A percentile compares a stretch with the other conserved stretches of the same genome.
Evolutionary conservation across 2,113 vertebrate species (phyloP).

Genomic region (Callipepla squamata): DNA sequence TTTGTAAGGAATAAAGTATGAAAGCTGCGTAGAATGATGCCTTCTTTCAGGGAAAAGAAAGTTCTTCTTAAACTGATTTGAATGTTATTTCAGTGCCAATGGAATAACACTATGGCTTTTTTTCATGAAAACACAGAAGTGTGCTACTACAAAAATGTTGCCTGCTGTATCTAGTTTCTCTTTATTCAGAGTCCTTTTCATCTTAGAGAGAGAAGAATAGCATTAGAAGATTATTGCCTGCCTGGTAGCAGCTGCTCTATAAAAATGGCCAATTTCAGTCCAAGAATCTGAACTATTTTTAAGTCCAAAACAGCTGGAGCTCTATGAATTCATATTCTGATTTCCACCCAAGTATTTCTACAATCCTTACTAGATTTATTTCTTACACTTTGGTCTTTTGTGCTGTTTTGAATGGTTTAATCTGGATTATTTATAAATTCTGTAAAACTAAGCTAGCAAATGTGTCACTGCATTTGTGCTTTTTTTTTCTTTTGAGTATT

Average conservation of each 20-base stretch:
- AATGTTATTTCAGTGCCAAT: constrained; percentile 82
- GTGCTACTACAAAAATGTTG: constrained; percentile 71
- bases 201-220: constrained; percentile 38
- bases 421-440: constrained; percentile 19
- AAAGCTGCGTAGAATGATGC: constrained; percentile 81
- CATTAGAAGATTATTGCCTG: constrained; percentile 35
- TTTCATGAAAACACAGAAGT: constrained; percentile 59
- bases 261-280: constrained; percentile 38
- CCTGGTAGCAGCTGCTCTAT: constrained; percentile 50
- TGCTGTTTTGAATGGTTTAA: constrained; percentile 29
- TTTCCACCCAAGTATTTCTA: constrained; percentile 12
- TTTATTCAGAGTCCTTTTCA: constrained; percentile 54
- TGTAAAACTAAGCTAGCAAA: constrained; percentile 46
- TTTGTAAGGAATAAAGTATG: constrained; percentile 42
- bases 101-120: constrained; percentile 79
- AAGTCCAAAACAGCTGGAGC: constrained; percentile 19
- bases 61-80: constrained; percentile 74
- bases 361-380: constrained; percentile 1
- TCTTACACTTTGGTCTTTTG: constrained; percentile 19
- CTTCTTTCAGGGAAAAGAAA: constrained; percentile 85
- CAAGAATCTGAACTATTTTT: neutral
- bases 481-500: neutral
- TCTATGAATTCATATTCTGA: constrained; percentile 26
- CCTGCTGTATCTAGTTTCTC: constrained; percentile 70
- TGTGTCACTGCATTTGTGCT: neutral